phyloP scores from a whole-genome alignment of 1,140 invertebrate genomes.

The Pantala flavescens region DNA sequence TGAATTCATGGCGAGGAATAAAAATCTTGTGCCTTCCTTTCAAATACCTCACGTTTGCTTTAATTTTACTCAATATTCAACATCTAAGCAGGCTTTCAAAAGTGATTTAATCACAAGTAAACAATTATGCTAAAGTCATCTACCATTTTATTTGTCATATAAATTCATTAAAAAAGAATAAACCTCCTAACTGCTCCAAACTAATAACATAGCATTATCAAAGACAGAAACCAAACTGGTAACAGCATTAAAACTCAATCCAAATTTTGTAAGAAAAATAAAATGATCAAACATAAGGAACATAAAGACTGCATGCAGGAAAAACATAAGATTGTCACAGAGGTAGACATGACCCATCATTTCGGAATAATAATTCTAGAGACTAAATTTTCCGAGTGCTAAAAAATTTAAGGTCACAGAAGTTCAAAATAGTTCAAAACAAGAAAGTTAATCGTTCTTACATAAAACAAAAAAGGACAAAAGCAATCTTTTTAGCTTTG shows the following conservation, averaged over 20 bases:
- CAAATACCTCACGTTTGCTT: background rate
- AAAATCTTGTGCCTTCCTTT: background rate
- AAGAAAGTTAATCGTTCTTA: constrained; percentile 4
- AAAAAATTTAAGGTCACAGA: background rate
- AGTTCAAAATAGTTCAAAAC: constrained; percentile 4
- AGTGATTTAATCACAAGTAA: background rate
- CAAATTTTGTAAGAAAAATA: background rate
- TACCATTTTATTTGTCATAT: constrained; percentile 10
- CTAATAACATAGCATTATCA: constrained; percentile 7
- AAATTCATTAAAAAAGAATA: constrained; percentile 1
- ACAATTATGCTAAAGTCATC: constrained; percentile 6
- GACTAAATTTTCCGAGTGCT: background rate
- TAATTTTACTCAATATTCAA: background rate
- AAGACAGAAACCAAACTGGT: background rate
- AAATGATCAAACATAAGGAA: background rate
- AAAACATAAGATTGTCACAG: constrained; percentile 8
- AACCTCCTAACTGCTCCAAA: background rate
- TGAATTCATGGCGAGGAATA: constrained; percentile 5
- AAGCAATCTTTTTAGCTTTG: background rate
- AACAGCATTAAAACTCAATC: constrained; percentile 2
- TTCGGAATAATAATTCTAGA: background rate
- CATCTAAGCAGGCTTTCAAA: background rate
- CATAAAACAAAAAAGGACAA: constrained; percentile 10
- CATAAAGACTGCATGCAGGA: constrained; percentile 3
- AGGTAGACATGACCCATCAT: constrained; percentile 3